Evolutionary conservation across 2,113 vertebrate genomes (phyloP), one percentile per base, ranked within the genome.

Genomic region (Aspiorhynchus laticeps): DNA sequence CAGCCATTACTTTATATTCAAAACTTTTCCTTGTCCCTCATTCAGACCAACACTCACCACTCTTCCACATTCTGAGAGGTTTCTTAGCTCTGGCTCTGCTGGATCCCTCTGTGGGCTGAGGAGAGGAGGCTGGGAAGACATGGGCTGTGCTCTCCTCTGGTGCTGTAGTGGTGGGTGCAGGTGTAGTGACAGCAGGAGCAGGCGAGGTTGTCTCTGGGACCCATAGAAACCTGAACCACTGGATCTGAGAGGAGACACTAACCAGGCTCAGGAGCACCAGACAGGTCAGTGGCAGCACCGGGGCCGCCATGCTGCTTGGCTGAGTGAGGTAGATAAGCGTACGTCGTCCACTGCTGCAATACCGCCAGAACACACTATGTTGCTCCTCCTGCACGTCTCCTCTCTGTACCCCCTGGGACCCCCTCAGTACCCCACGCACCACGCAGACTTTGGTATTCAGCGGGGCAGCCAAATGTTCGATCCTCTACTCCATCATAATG

Each of bases 151-250:
- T 79, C 10, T 53, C 78, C 71, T 82, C 53, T 36, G 80, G 4
- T 48, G 48, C 74, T 21, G 43, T 14, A 26, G 63, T 14, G 41
- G 88, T 74, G 46, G 88, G 7, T 7, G 2, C 36, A 24, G 83
- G 46, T 73, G 89, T 2, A 24, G 61, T 73, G 51, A 31, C 59
- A 9, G 51, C 53, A 24, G 90, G 82, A n/a, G 86, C 24, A 11
- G 63, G 5, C 10, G 26, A 51, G 53, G 65, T 59, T 48, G 59
- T 80, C 77, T 91, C 71, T 24, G 59, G 85, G 3, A 36, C 73
- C 93, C 91, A 95, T 10, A 93, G 1, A 0, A 90, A 86, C 79
- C 48, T 86, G 93, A 92, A 95, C 95, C 93, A 95, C 85, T 94
- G 95, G 48, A 92, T 90, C 56, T 26, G 80, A 14, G 73, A 86